These are phyloP conservation scores for Neria commutata DNA, from an alignment of 2,888 invertebrate species.

Conservation along the genomic window DNA sequence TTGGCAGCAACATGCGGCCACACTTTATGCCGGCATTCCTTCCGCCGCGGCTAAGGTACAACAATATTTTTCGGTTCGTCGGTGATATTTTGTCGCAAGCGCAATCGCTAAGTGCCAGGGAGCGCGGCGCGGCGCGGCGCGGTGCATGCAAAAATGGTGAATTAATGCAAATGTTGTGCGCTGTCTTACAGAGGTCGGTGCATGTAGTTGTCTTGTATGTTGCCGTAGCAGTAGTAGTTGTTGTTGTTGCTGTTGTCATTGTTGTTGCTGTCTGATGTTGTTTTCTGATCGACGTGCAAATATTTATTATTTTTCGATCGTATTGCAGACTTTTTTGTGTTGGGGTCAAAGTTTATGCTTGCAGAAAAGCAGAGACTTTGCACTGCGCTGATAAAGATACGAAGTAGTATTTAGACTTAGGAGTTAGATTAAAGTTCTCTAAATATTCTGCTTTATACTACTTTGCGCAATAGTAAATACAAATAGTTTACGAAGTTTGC, in stretches of 20 bases:
- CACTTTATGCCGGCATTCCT: background rate
- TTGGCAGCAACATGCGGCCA: background rate
- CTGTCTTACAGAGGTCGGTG: background rate
- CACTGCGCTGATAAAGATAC: too few relatives aligned
- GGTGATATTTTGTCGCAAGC: background rate
- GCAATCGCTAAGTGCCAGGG: slow-evolving; percentile 1
- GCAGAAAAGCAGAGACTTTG: too few relatives aligned
- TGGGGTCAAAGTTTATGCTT: too few relatives aligned
- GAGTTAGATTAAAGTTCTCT: too few relatives aligned
- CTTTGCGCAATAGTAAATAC: too few relatives aligned
- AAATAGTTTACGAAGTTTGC: too few relatives aligned
- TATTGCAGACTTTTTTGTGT: too few relatives aligned
- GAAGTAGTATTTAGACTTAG: too few relatives aligned
- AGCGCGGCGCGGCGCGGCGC: background rate
- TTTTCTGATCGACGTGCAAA: too few relatives aligned
- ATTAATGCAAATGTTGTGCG: background rate
- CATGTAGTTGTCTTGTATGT: too few relatives aligned
- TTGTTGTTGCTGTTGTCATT: background rate
- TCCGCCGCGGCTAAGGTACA: background rate
- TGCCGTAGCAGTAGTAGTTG: background rate
- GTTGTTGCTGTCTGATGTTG: background rate
- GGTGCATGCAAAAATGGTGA: background rate
- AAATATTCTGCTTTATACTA: too few relatives aligned
- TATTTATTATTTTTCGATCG: too few relatives aligned
- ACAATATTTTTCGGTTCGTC: background rate